These are phyloP conservation scores for Drosophila pandora DNA, from an alignment of 1,140 invertebrate genomes.

Conservation along the genomic window DNA sequence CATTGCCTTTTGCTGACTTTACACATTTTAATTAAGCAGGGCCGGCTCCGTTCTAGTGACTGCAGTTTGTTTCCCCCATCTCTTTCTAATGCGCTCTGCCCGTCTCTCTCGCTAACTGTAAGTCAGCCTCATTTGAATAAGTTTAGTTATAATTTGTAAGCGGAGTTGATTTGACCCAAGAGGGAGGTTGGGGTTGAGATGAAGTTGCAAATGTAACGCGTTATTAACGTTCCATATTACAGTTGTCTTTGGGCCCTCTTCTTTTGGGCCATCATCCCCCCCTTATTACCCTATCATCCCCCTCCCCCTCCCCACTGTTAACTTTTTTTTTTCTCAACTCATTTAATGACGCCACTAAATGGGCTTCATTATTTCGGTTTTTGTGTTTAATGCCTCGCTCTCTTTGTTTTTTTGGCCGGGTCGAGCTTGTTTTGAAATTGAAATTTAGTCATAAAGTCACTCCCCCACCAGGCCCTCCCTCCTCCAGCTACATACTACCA, in stretches of 20 bases:
- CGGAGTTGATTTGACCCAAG: slow-evolving; percentile 64
- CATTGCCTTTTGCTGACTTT: slow-evolving; percentile 66
- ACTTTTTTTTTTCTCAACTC: slow-evolving; percentile 38
- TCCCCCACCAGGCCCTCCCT: slow-evolving; percentile 21
- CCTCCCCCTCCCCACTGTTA: slow-evolving; percentile 1
- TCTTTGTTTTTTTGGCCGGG: slow-evolving; percentile 28
- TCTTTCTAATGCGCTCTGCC: not conserved
- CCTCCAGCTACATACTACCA: not conserved
- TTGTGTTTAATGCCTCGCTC: slow-evolving; percentile 44
- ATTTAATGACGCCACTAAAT: slow-evolving; percentile 83
- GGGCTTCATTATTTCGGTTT: slow-evolving; percentile 79
- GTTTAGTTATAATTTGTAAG: slow-evolving; percentile 81
- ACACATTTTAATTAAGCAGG: slow-evolving; percentile 80
- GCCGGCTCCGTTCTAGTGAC: slow-evolving; percentile 69
- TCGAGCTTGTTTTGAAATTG: slow-evolving; percentile 64
- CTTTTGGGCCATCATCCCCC: not conserved
- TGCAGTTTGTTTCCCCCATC: slow-evolving; percentile 46
- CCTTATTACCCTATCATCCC: not conserved
- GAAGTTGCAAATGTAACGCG: slow-evolving; percentile 82
- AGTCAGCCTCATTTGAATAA: slow-evolving; percentile 80
- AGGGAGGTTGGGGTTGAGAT: slow-evolving; percentile 36
- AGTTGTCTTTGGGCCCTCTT: slow-evolving; percentile 47
- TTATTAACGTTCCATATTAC: slow-evolving; percentile 79
- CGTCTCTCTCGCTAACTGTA: slow-evolving; percentile 54
- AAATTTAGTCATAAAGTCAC: slow-evolving; percentile 77